Base-by-base conservation (phyloP, 2,888 invertebrate species). In the Lypha dubia region DNA sequence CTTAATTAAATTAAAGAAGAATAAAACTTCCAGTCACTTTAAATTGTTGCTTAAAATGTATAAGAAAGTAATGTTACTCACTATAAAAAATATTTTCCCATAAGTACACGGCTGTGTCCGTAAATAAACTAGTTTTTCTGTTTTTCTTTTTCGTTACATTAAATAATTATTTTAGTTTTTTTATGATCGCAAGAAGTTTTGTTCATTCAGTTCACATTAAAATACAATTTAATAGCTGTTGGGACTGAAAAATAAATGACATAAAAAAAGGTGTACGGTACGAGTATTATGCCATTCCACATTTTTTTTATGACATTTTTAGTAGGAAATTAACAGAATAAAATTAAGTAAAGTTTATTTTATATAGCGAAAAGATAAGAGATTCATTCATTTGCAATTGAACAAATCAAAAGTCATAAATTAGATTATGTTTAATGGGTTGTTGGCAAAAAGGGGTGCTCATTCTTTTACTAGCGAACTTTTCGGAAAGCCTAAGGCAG, bases 1-100 rank as follows among this genome's bases (percentile, higher is more conserved):
- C 46, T 79, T 81, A 70, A 84, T 80, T 71, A 65, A 76, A 75
- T 84, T 68, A 79, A 65, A 51, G 15, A 17, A 70, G 58, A 46
- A 44, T 13, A 71, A 71, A 63, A 63, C 20, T 63, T 71, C 15
- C 53, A 63, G n/a, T 53, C n/a, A 35, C 11, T 56, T 35, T 65
- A 28, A 17, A 53, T 53, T 56, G 17, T 56, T 68, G 46, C 58
- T 17, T 74, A 13, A 63, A 65, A 44, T 74, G 60, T 44, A 24
- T 44, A 65, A 58, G 65, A 83, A 75, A 79, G 58, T 51, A 68
- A 73, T 68, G 3, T 3, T 32, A n/a, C 46, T 3, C 22, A n/a
- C 46, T 20, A 20, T 35, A 20, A 3, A 60, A 22, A 24, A 32
- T 46, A 60, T 84, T 76, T 84, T 84, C 84, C 76, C 84, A 80